Conservation (phyloP, 2,888 invertebrate genomes). For the Salpingus planirostris region DNA sequence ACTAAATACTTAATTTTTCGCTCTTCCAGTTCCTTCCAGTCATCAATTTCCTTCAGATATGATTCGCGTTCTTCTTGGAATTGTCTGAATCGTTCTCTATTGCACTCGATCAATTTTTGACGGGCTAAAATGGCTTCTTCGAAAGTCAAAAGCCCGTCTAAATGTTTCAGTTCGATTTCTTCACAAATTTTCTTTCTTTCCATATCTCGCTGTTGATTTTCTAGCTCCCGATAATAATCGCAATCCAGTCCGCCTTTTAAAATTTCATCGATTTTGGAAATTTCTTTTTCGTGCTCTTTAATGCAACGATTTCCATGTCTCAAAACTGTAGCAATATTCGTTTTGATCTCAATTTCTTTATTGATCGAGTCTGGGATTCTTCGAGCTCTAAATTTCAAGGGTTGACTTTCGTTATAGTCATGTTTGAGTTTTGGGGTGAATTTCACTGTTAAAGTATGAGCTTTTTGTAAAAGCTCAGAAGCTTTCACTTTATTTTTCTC, state of each 20-base stretch:
- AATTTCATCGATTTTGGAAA: constrained; percentile 46
- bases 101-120: constrained; percentile 42
- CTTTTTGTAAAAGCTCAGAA: constrained; percentile 22
- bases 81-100: constrained; percentile 45
- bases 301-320: constrained; percentile 46
- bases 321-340: constrained; percentile 45
- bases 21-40: constrained; percentile 44
- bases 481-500: constrained; percentile 24
- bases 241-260: constrained; percentile 43
- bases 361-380: constrained; percentile 10
- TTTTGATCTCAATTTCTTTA: constrained; percentile 37
- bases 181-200: constrained; percentile 44
- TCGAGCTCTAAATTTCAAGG: constrained; percentile 12
- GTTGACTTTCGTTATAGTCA: constrained; percentile 5
- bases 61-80: constrained; percentile 45
- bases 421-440: constrained; percentile 5
- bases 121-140: constrained; percentile 53
- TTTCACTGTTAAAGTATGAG: constrained; percentile 18
- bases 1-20: constrained; percentile 44
- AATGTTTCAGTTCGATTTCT: constrained; percentile 51
- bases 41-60: constrained; percentile 46
- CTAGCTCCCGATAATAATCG: constrained; percentile 40
- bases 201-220: constrained; percentile 43
- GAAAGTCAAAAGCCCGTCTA: constrained; percentile 48
- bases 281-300: constrained; percentile 43